Evolutionary conservation across 2,797 vertebrate species (phyloP), one percentile per base, ranked within the genome.

Genomic region (Centroberyx gerrardi): DNA sequence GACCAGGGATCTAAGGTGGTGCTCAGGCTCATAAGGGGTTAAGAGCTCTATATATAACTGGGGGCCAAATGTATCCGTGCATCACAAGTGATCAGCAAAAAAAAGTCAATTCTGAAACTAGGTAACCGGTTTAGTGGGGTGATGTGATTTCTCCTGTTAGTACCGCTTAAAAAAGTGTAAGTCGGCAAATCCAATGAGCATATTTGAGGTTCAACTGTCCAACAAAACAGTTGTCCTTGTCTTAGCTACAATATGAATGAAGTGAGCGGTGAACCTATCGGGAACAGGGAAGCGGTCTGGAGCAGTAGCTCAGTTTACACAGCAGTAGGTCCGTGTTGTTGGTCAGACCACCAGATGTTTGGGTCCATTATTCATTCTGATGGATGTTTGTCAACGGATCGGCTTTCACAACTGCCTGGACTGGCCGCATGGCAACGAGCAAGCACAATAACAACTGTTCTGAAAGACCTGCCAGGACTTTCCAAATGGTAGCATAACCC

Each of bases 331-430:
- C 36, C 44, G 44, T 62, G 67, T 42, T 75, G 81, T 70, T 87
- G 74, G 77, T 90, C 42, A 81, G 72, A 63, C 53, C 74, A 76
- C 74, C 88, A 91, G 90, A 89, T 93, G 90, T 87, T 87, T 83
- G 78, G 62, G 83, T 84, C 71, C 66, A 84, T 90, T 83, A 90
- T 89, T 91, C 77, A 88, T 81, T 73, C 64, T 86, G 68, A 86
- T 77, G 64, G 58, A 48, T 88, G 80, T 86, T 91, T 91, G 79
- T 91, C 68, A 51, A 48, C 1, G 36, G 83, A 82, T 92, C 72
- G 1, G 33, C 73, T 91, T 90, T 88, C 91, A 86, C 12, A 12
- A 38, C 44, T 52, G 42, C 36, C 52, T 71, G 55, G 42, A 74
- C 62, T n/a, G 67, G 83, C 87, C 36, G 64, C 76, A 70, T 77